Percentiles rank a stretch among this genome's conserved stretches.
phyloP scores from a whole-genome alignment of 2,888 invertebrate species.

The Prosapia bicincta region DNA sequence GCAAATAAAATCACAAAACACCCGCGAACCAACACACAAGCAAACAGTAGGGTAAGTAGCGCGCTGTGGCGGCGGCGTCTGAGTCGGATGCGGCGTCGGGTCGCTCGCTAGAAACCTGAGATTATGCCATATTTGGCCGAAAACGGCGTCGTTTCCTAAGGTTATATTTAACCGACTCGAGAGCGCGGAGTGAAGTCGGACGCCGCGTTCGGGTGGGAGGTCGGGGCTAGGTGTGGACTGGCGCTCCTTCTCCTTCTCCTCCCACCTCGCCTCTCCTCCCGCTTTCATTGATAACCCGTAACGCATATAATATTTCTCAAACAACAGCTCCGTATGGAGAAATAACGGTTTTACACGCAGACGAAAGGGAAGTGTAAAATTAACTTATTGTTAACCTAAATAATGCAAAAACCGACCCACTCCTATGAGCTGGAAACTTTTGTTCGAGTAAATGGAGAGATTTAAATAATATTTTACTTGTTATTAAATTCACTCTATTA shows the following conservation, averaged over 20 bases:
- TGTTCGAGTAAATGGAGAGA: no score
- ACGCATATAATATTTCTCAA: conserved; percentile 9
- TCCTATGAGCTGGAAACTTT: no score
- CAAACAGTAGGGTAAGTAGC: background rate
- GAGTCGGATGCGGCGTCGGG: conserved; percentile 27
- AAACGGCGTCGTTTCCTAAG: conserved; percentile 28
- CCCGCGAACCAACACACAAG: background rate
- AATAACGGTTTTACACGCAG: no score
- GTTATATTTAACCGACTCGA: conserved; percentile 33
- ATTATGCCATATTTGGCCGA: conserved; percentile 61
- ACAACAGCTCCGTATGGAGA: background rate
- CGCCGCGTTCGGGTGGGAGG: conserved; percentile 19
- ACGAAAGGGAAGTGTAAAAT: no score
- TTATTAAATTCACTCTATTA: no score
- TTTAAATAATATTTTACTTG: no score
- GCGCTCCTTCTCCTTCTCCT: background rate
- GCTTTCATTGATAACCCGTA: conserved; percentile 20
- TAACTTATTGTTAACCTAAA: no score
- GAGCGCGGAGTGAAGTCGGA: conserved; percentile 16
- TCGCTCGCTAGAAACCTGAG: conserved; percentile 55
- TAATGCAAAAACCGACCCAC: no score
- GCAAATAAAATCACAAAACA: background rate
- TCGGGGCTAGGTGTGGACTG: conserved; percentile 11
- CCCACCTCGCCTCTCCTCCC: background rate
- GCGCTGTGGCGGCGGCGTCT: conserved; percentile 7